A percentile compares a stretch with the other conserved stretches of the same genome.
Evolutionary conservation across 1,140 invertebrate genomes (phyloP).

Genomic region (Drosophila mayri): DNA sequence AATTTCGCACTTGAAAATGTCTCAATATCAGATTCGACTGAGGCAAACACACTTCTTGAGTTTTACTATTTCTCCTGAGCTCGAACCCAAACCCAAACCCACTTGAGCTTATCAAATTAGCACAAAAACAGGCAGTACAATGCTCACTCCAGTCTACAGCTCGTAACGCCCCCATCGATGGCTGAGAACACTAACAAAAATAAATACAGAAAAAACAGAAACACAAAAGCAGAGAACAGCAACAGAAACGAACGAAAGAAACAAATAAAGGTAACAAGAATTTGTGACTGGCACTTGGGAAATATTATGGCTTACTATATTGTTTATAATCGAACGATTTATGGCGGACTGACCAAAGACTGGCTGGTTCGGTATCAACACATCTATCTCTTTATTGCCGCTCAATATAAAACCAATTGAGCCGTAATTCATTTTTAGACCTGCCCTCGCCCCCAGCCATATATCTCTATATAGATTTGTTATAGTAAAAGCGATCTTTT

Average conservation of each 20-base stretch:
- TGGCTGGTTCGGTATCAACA: constrained; percentile 39
- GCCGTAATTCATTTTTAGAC: constrained; percentile 51
- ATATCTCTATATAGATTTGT: not conserved
- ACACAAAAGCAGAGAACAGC: not conserved
- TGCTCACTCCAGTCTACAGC: not conserved
- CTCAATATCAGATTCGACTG: constrained; percentile 40
- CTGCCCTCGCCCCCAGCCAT: constrained; percentile 5
- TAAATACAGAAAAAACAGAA: constrained; percentile 1
- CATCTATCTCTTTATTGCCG: constrained; percentile 49
- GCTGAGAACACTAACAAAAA: constrained; percentile 9
- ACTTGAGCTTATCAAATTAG: constrained; percentile 62
- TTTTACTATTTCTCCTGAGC: constrained; percentile 4
- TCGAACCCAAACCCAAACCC: not conserved
- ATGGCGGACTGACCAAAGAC: constrained; percentile 40
- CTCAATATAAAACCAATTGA: constrained; percentile 51
- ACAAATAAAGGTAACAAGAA: constrained; percentile 13
- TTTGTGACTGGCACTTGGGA: constrained; percentile 60
- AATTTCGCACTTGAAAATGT: constrained; percentile 53
- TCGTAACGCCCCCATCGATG: constrained; percentile 21
- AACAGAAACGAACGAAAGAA: not conserved
- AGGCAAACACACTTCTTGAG: constrained; percentile 21
- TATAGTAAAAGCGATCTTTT: not conserved
- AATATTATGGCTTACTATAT: constrained; percentile 41
- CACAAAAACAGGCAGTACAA: constrained; percentile 30
- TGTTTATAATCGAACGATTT: constrained; percentile 68